Evolutionary conservation across 2,113 vertebrate genomes (phyloP).

Genomic region (Apistogramma diplotaenia): DNA sequence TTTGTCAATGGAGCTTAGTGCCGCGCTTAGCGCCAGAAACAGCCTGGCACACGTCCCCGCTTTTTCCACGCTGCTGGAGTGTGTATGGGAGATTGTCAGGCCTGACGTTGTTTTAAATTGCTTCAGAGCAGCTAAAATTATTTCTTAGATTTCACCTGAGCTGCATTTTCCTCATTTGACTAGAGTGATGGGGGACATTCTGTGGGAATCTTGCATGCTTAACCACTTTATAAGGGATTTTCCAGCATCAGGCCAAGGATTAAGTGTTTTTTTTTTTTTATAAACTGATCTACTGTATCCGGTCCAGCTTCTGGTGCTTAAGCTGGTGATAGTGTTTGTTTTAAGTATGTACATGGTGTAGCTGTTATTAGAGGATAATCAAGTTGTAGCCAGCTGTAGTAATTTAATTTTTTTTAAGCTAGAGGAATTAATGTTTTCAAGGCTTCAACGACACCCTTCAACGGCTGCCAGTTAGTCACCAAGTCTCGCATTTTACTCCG

Average conservation of each 20-base stretch:
- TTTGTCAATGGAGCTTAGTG: constrained; percentile 58
- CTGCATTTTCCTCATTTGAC: constrained; percentile 30
- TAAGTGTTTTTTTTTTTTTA: constrained; percentile 33
- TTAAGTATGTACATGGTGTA: constrained; percentile 22
- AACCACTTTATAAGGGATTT: constrained; percentile 48
- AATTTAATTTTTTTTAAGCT: not conserved
- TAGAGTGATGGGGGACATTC: not conserved
- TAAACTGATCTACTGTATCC: constrained; percentile 12
- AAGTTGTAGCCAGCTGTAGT: constrained; percentile 12
- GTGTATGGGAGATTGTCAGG: constrained; percentile 40
- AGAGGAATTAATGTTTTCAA: constrained; percentile 37
- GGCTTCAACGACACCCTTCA: not conserved
- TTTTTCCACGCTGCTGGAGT: constrained; percentile 28
- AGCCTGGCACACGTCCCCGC: constrained; percentile 47
- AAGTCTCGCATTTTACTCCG: constrained; percentile 44
- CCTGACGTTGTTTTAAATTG: constrained; percentile 43
- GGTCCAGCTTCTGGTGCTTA: not conserved
- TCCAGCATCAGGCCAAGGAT: constrained; percentile 47
- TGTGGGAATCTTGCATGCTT: constrained; percentile 23
- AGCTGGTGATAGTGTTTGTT: constrained; percentile 47
- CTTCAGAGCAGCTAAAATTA: constrained; percentile 28
- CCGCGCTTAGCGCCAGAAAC: constrained; percentile 38
- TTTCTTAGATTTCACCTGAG: constrained; percentile 48
- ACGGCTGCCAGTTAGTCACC: constrained; percentile 29
- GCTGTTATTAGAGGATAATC: constrained; percentile 27